phyloP scores from a whole-genome alignment of 2,113 vertebrate genomes.

The Strix uralensis region DNA sequence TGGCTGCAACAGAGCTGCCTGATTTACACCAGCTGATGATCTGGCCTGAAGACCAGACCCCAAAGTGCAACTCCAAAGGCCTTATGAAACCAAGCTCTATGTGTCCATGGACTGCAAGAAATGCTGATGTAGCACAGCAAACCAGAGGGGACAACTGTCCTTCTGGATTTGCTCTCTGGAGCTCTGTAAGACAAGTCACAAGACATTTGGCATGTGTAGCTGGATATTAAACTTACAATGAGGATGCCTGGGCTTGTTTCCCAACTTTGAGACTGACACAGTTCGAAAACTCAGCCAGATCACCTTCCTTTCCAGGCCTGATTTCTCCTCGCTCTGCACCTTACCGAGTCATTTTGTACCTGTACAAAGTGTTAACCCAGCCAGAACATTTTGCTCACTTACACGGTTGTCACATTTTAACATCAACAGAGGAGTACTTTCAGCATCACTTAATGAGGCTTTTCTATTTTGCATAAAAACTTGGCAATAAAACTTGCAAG shows the following conservation, averaged over 20 bases:
- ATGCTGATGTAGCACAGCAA: background rate
- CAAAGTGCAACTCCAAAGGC: no score
- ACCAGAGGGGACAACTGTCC: background rate
- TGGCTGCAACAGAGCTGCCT: background rate
- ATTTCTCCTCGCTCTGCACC: background rate
- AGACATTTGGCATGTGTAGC: background rate
- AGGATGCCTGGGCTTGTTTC: background rate
- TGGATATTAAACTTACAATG: background rate
- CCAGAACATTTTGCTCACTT: conserved; percentile 28
- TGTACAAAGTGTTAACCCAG: background rate
- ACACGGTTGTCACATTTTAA: background rate
- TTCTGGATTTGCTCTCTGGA: background rate
- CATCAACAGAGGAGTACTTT: background rate
- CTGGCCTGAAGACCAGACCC: background rate
- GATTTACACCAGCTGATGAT: background rate
- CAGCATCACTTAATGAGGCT: conserved; percentile 18
- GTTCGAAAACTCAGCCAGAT: background rate
- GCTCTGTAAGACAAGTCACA: background rate
- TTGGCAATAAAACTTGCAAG: background rate
- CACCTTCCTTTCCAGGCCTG: background rate
- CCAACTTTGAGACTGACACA: background rate
- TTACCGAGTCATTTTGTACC: background rate
- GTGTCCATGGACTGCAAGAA: background rate
- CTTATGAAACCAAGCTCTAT: background rate
- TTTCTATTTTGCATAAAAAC: conserved; percentile 17